Base-by-base conservation (phyloP, 2,113 vertebrate genomes). In the Rhinoptilus africanus region DNA sequence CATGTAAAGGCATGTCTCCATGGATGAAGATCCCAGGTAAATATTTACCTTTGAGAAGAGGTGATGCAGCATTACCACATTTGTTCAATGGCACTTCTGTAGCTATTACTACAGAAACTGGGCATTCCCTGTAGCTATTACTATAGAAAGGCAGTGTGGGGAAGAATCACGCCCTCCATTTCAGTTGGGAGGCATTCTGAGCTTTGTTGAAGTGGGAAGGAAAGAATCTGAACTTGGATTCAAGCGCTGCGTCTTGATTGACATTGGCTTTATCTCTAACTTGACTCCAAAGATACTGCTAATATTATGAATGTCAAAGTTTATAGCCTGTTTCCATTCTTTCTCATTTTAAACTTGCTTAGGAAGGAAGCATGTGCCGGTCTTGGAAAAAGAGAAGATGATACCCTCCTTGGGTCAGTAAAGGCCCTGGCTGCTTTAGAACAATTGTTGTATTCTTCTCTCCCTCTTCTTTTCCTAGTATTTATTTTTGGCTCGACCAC, bases 401-500 rank as follows among this genome's bases (percentile, higher is more conserved):
- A 89, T 81, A 60, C 35, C 63, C 80, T 92, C 86, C 37, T 71
- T 78, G 88, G 90, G 75, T 66, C 81, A 91, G 30, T 22, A 63
- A 96, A 80, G 62, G 84, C 72, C 53, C 51, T 75, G 82, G 10
- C 63, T 93, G 71, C 90, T 83, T 78, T 21, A 84, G 73, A 92
- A 91, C 81, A 90, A 85, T 90, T 72, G 59, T 48, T 80, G 22
- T 30, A 66, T 92, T 85, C 66, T 91, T 75, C 67, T 80, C 47
- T 72, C 68, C n/a, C 34, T 32, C 12, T 67, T 86, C 51, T 95
- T 85, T 91, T 69, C 64, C 78, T 86, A 19, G 14, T 19, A 41
- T 56, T 96, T 91, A 76, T 92, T 96, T 91, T 66, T 93, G 47
- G 57, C 62, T 88, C 72, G 82, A 21, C 41, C 75, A 81, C 69